Base-by-base conservation (phyloP, 2,888 invertebrate species). In the Gari tellinella region DNA sequence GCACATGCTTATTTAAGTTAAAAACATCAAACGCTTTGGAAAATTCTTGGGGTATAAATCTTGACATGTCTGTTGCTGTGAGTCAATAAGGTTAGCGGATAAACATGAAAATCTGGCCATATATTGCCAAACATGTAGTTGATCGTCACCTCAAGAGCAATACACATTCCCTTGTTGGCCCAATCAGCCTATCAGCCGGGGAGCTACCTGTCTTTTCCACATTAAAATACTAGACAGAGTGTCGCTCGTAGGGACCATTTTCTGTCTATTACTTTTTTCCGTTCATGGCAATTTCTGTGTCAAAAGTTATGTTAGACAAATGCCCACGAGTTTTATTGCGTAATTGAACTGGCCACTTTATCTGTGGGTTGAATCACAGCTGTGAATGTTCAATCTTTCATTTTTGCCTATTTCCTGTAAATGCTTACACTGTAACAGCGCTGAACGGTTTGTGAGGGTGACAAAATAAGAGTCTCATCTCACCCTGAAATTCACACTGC, bases 41-140 rank as follows among this genome's bases (percentile, higher is more conserved):
- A n/a, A 51, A 26, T 25, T 26, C 17, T 43, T 17, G 38, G 5
- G 60, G 56, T 62, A 62, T 38, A 55, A 41, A 68, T 56, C 51
- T 51, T 43, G 43, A 56, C 41, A 56, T 43, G 48, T 51, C 49
- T 49, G 62, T 45, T 68, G 51, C 19, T 15, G 43, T 19, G 49
- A 62, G 63, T 69, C 49, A 57, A 43, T 46, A 56, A 49, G 67
- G 67, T 68, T 56, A 61, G 40, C 21, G 25, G 52, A 58, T 46
- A 55, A 56, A 56, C 64, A 64, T 48, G 56, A 38, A 31, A 31
- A 53, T 53, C 31, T 40, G 21, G 12, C 38, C 38, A 40, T 53
- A 38, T 53, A 53, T 53, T 31, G 53, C 37, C 53, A 53, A 53
- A 53, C 53, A 53, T 23, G 19, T 19, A 17, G 53, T 40, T 21